phyloP scores from a whole-genome alignment of 2,113 vertebrate species.

The Festucalex cinctus region DNA sequence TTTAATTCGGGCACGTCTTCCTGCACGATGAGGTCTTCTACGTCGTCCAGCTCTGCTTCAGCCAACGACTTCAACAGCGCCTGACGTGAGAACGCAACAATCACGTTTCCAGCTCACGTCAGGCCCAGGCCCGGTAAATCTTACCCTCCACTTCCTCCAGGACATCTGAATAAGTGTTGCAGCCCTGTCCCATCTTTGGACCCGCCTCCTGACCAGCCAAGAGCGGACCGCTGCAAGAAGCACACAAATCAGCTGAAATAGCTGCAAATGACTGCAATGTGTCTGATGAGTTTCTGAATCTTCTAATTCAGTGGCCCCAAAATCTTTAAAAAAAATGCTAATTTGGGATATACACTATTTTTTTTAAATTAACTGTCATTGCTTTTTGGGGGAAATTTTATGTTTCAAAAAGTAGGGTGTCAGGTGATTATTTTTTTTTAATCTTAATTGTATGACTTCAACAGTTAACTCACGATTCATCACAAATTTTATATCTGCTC shows the following conservation, averaged over 20 bases:
- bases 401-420: too few relatives aligned
- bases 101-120: neutral
- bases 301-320: neutral
- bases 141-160: conserved; percentile 89
- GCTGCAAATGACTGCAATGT: neutral
- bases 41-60: conserved; percentile 82
- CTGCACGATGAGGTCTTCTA: conserved; percentile 61
- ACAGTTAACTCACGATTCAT: too few relatives aligned
- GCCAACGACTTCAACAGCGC: conserved; percentile 75
- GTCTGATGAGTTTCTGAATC: neutral
- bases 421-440: too few relatives aligned
- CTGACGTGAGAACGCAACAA: conserved; percentile 45
- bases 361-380: too few relatives aligned
- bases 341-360: too few relatives aligned
- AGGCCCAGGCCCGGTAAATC: conserved; percentile 23
- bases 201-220: conserved; percentile 80
- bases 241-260: neutral
- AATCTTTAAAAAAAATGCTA: too few relatives aligned
- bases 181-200: conserved; percentile 75
- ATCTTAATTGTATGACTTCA: too few relatives aligned
- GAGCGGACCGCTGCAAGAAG: conserved; percentile 75
- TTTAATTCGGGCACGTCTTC: conserved; percentile 32
- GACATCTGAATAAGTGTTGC: conserved; percentile 72
- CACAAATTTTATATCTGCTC: too few relatives aligned
- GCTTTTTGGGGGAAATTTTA: too few relatives aligned